These are phyloP conservation scores for Rotaria sp. DNA, from an alignment of 2,888 invertebrate genomes.

Conservation along the genomic window DNA sequence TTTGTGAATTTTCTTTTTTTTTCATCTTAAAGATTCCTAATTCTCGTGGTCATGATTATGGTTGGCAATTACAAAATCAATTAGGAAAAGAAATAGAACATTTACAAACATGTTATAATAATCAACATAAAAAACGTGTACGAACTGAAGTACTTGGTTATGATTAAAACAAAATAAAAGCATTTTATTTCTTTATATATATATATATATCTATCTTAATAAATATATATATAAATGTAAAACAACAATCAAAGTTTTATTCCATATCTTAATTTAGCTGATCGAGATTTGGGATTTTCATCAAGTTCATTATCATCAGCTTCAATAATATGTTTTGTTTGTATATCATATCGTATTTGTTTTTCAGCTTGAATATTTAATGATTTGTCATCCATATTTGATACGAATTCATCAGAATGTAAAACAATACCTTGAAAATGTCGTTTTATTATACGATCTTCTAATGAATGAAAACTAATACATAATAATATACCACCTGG, in stretches of 20 bases:
- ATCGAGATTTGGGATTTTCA: slow-evolving; percentile 74
- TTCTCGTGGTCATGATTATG: slow-evolving; percentile 26
- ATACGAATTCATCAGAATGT: slow-evolving; percentile 58
- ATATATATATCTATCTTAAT: not conserved
- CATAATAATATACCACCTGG: slow-evolving; percentile 71
- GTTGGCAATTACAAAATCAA: not conserved
- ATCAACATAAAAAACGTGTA: not conserved
- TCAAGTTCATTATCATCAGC: slow-evolving; percentile 70
- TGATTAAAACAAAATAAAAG: not conserved
- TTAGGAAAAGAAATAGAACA: not conserved
- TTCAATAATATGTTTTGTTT: slow-evolving; percentile 72
- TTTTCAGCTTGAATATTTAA: slow-evolving; percentile 46
- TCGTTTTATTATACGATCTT: slow-evolving; percentile 84
- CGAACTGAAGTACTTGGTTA: not conserved
- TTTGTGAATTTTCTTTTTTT: not conserved
- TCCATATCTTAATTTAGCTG: slow-evolving; percentile 78
- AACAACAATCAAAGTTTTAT: slow-evolving; percentile 58
- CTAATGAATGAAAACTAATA: slow-evolving; percentile 82
- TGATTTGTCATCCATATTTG: slow-evolving; percentile 58
- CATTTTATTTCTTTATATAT: not conserved
- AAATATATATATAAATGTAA: not conserved
- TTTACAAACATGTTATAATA: not conserved
- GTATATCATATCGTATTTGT: slow-evolving; percentile 67
- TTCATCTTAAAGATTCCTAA: not conserved
- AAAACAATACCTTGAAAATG: slow-evolving; percentile 71